These are phyloP conservation scores for Porphyrio hochstetteri DNA, from an alignment of 2,113 vertebrate genomes.

Conservation along the genomic window DNA sequence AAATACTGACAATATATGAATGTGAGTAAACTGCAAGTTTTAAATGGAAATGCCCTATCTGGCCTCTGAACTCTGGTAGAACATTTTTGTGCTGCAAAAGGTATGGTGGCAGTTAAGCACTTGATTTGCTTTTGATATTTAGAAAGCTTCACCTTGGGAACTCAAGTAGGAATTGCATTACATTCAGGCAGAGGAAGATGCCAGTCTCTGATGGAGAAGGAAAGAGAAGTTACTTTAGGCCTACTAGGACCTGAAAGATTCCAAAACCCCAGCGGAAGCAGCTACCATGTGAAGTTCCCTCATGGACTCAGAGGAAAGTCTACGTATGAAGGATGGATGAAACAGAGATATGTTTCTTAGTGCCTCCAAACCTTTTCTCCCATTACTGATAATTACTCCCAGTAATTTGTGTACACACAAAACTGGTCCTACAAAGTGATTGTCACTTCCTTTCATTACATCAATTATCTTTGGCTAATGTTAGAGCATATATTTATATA, in stretches of 20 bases:
- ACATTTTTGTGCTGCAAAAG: not conserved
- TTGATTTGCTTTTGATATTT: conserved; percentile 15
- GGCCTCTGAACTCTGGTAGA: not conserved
- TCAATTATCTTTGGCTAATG: not conserved
- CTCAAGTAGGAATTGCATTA: not conserved
- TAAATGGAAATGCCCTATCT: not conserved
- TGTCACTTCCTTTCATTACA: not conserved
- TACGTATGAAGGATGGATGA: not conserved
- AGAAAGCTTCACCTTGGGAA: not conserved
- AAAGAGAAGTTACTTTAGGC: not conserved
- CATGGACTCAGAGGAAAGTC: not conserved
- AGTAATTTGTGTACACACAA: not conserved
- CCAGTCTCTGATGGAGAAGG: not conserved
- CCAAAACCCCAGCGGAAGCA: not conserved
- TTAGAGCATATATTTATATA: not conserved
- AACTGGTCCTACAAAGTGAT: not conserved
- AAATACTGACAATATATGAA: not conserved
- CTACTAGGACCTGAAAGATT: not conserved
- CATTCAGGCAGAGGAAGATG: not conserved
- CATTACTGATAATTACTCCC: not conserved
- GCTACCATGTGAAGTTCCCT: not conserved
- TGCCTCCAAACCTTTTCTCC: not conserved
- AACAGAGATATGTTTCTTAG: not conserved
- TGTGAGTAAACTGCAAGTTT: not conserved
- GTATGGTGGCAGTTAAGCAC: not conserved